Evolutionary conservation across 2,113 vertebrate genomes (phyloP).

Genomic region (Mystacornis crossleyi): DNA sequence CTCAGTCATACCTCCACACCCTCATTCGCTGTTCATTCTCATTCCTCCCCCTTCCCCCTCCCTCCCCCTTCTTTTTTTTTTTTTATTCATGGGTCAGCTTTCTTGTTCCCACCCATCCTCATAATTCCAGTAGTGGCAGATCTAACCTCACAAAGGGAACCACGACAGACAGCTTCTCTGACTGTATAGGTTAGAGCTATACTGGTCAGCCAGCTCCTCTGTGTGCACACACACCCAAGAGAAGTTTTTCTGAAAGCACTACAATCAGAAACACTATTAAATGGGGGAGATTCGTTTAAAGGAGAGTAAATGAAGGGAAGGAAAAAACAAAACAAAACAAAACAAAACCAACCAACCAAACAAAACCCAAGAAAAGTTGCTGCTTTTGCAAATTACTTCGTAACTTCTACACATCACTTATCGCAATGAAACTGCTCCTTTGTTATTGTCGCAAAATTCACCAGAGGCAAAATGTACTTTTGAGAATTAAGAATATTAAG

Average conservation of each 20-base stretch:
- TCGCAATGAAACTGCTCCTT: not conserved
- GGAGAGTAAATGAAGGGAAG: not conserved
- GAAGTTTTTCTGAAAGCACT: not conserved
- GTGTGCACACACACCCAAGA: not conserved
- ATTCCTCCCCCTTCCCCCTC: not conserved
- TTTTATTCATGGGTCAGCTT: not conserved
- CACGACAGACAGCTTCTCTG: not conserved
- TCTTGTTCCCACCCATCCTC: conserved; percentile 24
- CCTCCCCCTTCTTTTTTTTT: not conserved
- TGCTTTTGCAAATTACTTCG: not conserved
- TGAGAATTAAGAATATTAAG: not conserved
- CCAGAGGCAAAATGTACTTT: not conserved
- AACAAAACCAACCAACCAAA: not conserved
- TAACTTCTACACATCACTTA: not conserved
- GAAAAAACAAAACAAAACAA: not conserved
- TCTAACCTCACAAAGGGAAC: not conserved
- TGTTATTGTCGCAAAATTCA: not conserved
- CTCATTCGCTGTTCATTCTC: not conserved
- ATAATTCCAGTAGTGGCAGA: not conserved
- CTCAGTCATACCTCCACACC: conserved; percentile 43
- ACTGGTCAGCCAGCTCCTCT: not conserved
- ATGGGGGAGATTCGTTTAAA: not conserved
- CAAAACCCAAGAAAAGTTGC: not conserved
- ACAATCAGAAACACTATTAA: not conserved
- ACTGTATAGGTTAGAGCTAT: not conserved